Conservation (phyloP, 2,797 vertebrate species). For the Sebastes taczanowskii region DNA sequence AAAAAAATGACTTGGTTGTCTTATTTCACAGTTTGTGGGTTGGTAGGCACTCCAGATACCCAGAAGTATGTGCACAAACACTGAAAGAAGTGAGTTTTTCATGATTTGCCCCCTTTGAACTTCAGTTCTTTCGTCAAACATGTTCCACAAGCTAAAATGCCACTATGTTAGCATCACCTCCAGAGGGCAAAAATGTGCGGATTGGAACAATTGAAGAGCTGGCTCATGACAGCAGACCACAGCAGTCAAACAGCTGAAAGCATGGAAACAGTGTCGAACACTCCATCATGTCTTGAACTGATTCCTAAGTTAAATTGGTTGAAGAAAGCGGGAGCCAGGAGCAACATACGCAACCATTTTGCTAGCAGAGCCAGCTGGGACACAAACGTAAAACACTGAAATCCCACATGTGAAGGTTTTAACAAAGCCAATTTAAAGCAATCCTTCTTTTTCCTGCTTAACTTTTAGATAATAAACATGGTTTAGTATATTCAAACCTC, state of each 20-base stretch:
- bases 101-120: not conserved
- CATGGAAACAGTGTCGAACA: constrained; percentile 45
- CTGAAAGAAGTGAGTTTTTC: not conserved
- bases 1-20: not conserved
- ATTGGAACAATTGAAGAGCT: constrained; percentile 32
- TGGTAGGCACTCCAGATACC: not conserved
- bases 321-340: constrained; percentile 37
- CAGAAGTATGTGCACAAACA: not conserved
- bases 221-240: constrained; percentile 40
- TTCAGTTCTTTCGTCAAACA: not conserved
- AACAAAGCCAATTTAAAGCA: not conserved
- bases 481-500: not conserved
- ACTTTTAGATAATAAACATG: not conserved
- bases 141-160: constrained; percentile 13
- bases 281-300: constrained; percentile 17
- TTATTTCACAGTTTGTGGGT: not conserved
- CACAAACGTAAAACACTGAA: not conserved
- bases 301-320: constrained; percentile 30
- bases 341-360: constrained; percentile 29
- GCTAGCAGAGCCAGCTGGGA: constrained; percentile 11
- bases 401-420: not conserved
- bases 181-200: constrained; percentile 21
- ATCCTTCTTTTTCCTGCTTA: not conserved
- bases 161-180: constrained; percentile 15
- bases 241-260: constrained; percentile 51